Evolutionary conservation across 2,797 vertebrate genomes (phyloP).

Genomic region (Danio albolineatus): DNA sequence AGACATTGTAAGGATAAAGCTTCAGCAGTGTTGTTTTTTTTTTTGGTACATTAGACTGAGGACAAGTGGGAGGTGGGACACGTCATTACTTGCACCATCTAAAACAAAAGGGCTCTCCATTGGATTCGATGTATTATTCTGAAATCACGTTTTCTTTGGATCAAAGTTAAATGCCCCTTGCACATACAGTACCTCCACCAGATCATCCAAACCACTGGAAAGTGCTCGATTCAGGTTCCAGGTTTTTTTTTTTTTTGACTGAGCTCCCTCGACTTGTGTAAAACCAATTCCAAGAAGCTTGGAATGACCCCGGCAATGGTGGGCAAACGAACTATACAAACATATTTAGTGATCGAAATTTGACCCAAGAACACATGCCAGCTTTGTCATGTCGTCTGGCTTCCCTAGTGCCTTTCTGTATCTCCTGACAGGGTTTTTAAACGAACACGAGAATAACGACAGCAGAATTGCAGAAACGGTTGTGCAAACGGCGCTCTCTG

Average conservation of each 20-base stretch:
- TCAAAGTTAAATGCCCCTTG: constrained; percentile 66
- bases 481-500: constrained; percentile 35
- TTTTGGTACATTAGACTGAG: constrained; percentile 63
- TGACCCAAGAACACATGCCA: constrained; percentile 67
- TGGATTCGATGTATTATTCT: constrained; percentile 62
- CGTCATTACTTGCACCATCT: constrained; percentile 64
- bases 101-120: constrained; percentile 80
- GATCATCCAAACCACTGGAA: constrained; percentile 68
- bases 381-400: constrained; percentile 75
- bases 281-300: constrained; percentile 12
- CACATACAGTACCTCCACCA: constrained; percentile 73
- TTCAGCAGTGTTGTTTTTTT: constrained; percentile 60
- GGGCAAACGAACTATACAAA: constrained; percentile 36
- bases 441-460: constrained; percentile 47
- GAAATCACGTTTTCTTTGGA: constrained; percentile 56
- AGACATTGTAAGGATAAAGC: constrained; percentile 59
- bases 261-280: constrained; percentile 2
- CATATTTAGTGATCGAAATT: constrained; percentile 46
- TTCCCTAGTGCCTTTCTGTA: constrained; percentile 84
- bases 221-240: constrained; percentile 25
- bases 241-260: constrained; percentile 4
- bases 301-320: constrained; percentile 12
- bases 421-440: constrained; percentile 79
- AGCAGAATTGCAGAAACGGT: constrained; percentile 47
- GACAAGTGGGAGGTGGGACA: constrained; percentile 71